Evolutionary conservation across 1,140 invertebrate genomes (phyloP), one percentile per base, ranked within the genome.

Genomic region (Eumaeus atala): DNA sequence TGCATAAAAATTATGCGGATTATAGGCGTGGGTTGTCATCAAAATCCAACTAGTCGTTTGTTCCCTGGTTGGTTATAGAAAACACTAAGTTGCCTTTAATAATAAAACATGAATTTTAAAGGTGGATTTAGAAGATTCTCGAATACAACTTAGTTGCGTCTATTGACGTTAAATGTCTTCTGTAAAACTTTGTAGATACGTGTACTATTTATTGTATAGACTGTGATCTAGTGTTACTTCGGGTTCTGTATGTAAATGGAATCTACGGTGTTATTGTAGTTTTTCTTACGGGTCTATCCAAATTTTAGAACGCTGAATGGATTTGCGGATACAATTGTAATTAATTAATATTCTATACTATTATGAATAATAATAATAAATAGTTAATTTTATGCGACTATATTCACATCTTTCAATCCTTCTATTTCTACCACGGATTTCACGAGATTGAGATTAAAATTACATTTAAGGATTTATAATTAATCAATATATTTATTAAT

Each of bases 181-280:
- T 72, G 66, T 73, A 70, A 74, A 67, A 67, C 40, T 69, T 28
- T 58, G 36, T 79, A 78, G 68, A 58, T 74, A 75, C 73, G 72
- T 73, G 67, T 82, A 52, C 74, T 77, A 80, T 70, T 71, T 80
- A 72, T 78, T 70, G 72, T 82, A 86, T 81, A 86, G 78, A 81
- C 83, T 86, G 83, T 86, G 83, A 86, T 86, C 76, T 86, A 86
- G 80, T 71, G 62, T 84, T 82, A 84, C 76, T 84, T 82, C 72
- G 75, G 61, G 68, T 80, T 81, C 78, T 85, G 81, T 82, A 76
- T 82, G 75, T 76, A 80, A 80, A 38, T 58, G 16, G 14, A 44
- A 8, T 8, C 9, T 12, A 16, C 40, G 8, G 12, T 16, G 16
- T 9, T 9, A 17, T 8, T 44, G 14, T 17, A 44, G 14, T 44